Evolutionary conservation across 2,113 vertebrate genomes (phyloP).

Genomic region (Callipepla californica): DNA sequence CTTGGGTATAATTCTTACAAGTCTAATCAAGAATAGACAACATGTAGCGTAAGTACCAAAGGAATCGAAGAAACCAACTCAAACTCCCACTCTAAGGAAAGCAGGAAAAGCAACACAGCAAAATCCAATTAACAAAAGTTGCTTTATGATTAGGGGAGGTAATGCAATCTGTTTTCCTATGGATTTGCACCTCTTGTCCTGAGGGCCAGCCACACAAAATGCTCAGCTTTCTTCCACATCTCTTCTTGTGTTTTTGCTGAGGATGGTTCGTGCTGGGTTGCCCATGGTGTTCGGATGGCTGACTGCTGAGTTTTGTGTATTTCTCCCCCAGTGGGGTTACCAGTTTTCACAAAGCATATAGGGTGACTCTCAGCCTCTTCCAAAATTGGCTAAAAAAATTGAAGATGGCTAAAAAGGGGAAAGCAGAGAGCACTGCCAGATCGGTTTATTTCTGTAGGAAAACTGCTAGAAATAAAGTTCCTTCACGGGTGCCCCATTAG

Average conservation of each 20-base stretch:
- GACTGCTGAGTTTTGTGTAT: not conserved
- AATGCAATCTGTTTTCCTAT: not conserved
- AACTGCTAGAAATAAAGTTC: not conserved
- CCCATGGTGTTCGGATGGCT: not conserved
- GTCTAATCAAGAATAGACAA: not conserved
- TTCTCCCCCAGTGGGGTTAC: not conserved
- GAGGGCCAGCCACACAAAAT: not conserved
- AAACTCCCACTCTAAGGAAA: not conserved
- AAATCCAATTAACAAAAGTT: not conserved
- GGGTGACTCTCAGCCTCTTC: not conserved
- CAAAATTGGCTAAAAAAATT: not conserved
- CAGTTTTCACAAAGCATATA: not conserved
- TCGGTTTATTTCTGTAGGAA: not conserved
- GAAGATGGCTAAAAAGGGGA: not conserved
- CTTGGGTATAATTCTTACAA: conserved; percentile 1
- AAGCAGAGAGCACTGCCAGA: not conserved
- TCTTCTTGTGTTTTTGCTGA: not conserved
- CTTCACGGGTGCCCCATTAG: not conserved
- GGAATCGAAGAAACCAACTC: not conserved
- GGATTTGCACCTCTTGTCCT: not conserved
- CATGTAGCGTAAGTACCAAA: not conserved
- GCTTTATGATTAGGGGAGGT: not conserved
- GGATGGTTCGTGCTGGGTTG: not conserved
- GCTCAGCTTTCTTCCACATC: not conserved
- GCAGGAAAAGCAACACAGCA: not conserved